Percentiles rank a stretch among this genome's conserved stretches.
phyloP scores from a whole-genome alignment of 1,140 invertebrate genomes.

The Popillia japonica region DNA sequence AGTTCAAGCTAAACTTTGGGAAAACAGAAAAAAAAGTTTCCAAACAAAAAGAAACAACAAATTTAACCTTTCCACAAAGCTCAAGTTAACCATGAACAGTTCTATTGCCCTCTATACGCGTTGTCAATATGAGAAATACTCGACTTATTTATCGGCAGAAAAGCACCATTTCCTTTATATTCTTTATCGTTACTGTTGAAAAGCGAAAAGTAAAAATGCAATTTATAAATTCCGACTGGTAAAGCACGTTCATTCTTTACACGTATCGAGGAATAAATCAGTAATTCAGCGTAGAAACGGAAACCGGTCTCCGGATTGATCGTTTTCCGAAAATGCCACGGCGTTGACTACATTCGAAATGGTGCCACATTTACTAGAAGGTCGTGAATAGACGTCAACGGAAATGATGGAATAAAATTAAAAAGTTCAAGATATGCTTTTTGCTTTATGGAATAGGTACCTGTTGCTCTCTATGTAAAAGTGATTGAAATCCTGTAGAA shows the following conservation, averaged over 20 bases:
- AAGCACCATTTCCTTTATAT: not conserved
- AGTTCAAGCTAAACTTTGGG: too few relatives aligned
- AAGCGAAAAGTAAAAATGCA: not conserved
- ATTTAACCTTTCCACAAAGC: too few relatives aligned
- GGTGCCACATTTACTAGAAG: not conserved
- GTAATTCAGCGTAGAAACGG: not conserved
- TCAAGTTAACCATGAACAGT: not conserved
- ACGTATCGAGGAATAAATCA: not conserved
- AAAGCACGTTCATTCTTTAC: not conserved
- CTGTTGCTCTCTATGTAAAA: not conserved
- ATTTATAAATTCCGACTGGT: not conserved
- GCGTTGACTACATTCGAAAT: conserved; percentile 2
- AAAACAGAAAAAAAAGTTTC: too few relatives aligned
- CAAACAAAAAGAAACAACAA: too few relatives aligned
- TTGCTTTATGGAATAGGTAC: not conserved
- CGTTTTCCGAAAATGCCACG: not conserved
- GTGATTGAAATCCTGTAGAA: too few relatives aligned
- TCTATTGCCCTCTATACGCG: not conserved
- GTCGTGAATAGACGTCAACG: not conserved
- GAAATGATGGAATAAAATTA: not conserved
- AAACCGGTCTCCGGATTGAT: not conserved
- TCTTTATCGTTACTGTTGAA: not conserved
- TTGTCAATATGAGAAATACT: not conserved
- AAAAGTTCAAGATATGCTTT: not conserved
- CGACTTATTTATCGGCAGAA: not conserved